These are phyloP conservation scores for Lydus trimaculatus DNA, from an alignment of 2,888 invertebrate species.

Conservation along the genomic window DNA sequence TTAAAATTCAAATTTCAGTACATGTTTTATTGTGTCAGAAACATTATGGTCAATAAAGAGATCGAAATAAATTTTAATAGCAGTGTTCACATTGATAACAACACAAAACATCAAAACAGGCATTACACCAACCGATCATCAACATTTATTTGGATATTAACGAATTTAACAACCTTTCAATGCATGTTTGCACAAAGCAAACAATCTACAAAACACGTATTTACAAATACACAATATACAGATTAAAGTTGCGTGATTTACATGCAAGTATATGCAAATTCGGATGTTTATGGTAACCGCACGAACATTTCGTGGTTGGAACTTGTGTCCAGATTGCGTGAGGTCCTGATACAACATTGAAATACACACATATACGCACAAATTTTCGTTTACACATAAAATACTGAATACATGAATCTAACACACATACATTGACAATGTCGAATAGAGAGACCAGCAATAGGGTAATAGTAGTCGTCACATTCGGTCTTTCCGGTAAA, in stretches of 20 bases:
- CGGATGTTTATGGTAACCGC: conserved; percentile 12
- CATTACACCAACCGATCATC: not conserved
- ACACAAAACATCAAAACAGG: not conserved
- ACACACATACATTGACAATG: not conserved
- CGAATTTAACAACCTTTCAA: conserved; percentile 21
- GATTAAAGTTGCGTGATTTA: conserved; percentile 28
- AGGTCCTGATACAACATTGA: conserved; percentile 19
- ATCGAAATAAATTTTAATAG: not conserved
- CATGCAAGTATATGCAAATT: conserved; percentile 31
- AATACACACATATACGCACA: not conserved
- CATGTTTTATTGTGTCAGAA: not conserved
- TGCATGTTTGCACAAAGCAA: conserved; percentile 19
- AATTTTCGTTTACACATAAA: not conserved
- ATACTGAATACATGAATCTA: not conserved
- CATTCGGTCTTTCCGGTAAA: conserved; percentile 30
- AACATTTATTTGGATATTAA: conserved; percentile 22
- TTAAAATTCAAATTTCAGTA: not conserved
- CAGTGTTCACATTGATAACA: not conserved
- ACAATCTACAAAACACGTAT: conserved; percentile 22
- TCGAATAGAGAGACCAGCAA: not conserved
- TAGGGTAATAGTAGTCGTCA: not conserved
- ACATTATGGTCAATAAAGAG: not conserved
- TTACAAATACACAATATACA: conserved; percentile 28
- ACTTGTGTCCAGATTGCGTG: conserved; percentile 22
- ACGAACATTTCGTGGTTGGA: conserved; percentile 10